A percentile compares a stretch with the other conserved stretches of the same genome.
phyloP scores from a whole-genome alignment of 1,140 invertebrate genomes.

The Drosophila trapezifrons region DNA sequence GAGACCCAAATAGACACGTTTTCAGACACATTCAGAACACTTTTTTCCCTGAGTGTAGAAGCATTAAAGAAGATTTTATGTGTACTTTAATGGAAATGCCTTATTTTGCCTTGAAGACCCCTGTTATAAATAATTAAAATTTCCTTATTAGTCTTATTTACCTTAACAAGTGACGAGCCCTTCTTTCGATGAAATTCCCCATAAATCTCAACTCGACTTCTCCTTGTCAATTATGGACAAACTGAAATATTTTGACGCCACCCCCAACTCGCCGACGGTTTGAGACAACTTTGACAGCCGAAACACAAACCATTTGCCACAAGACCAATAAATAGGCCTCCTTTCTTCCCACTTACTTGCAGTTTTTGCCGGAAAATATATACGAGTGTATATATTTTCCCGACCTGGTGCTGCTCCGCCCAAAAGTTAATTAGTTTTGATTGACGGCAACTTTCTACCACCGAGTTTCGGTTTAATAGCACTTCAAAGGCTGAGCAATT shows the following conservation, averaged over 20 bases:
- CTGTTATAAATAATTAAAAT: background rate
- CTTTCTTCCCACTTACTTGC: background rate
- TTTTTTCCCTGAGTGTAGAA: too few species aligned
- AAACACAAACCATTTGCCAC: conserved; percentile 19
- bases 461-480: conserved; percentile 19
- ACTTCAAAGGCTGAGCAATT: conserved; percentile 38
- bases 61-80: background rate
- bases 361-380: background rate
- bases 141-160: background rate
- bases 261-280: background rate
- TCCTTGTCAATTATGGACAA: conserved; percentile 9
- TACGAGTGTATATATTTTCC: background rate
- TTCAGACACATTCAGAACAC: too few species aligned
- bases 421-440: conserved; percentile 38
- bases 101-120: background rate
- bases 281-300: conserved; percentile 19
- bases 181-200: background rate
- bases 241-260: conserved; percentile 19
- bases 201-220: background rate
- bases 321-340: conserved; percentile 10
- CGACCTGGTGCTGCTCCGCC: background rate
- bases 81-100: background rate
- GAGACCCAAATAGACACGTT: too few species aligned
- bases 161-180: background rate
- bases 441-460: conserved; percentile 34